phyloP scores from a whole-genome alignment of 1,140 invertebrate species.

The Leptinotarsa lineolata region DNA sequence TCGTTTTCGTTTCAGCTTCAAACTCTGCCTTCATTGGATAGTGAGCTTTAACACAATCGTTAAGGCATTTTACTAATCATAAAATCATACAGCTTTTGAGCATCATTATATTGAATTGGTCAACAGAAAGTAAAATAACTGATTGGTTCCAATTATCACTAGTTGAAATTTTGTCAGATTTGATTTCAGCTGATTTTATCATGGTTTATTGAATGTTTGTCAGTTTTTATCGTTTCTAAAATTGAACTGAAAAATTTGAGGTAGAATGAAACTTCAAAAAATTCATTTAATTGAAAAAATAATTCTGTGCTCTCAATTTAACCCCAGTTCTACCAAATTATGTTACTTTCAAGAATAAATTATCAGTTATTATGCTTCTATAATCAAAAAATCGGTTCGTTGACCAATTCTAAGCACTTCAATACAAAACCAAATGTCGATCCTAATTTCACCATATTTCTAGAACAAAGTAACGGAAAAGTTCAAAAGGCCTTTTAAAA shows the following conservation, averaged over 20 bases:
- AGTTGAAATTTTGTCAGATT: background rate
- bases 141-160: background rate
- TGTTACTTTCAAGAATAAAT: too few relatives aligned
- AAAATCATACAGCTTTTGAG: constrained; percentile 5
- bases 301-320: too few relatives aligned
- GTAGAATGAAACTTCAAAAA: too few relatives aligned
- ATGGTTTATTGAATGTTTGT: too few relatives aligned
- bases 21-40: background rate
- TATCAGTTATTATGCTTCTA: too few relatives aligned
- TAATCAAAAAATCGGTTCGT: background rate
- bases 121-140: background rate
- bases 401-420: background rate
- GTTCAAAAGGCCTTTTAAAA: constrained; percentile 85
- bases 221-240: too few relatives aligned
- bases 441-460: constrained; percentile 47
- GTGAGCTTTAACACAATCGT: background rate
- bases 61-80: background rate
- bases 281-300: too few relatives aligned
- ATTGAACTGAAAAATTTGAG: too few relatives aligned
- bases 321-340: too few relatives aligned
- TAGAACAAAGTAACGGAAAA: constrained; percentile 85
- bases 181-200: too few relatives aligned
- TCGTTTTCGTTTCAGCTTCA: background rate
- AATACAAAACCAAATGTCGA: background rate
- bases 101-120: background rate